These are phyloP conservation scores for Ceyx erithaca DNA, from an alignment of 2,797 vertebrate species.

Conservation along the genomic window DNA sequence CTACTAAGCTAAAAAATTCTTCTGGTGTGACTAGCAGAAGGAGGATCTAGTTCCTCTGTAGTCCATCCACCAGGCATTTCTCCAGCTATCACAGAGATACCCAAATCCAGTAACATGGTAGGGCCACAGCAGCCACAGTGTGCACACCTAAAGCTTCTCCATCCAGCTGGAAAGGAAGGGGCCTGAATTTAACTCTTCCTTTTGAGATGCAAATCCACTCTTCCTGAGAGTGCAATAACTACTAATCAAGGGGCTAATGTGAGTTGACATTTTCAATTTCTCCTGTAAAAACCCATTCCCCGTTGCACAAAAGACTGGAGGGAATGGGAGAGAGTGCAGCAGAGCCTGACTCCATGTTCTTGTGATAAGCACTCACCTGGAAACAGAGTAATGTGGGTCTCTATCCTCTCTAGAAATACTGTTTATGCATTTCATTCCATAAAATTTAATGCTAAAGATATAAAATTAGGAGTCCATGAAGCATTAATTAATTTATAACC, in stretches of 20 bases:
- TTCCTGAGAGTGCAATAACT: slow-evolving; percentile 45
- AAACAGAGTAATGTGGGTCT: slow-evolving; percentile 47
- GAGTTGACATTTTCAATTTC: slow-evolving; percentile 67
- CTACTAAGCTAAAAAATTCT: neutral
- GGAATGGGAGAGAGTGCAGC: neutral
- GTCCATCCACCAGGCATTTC: neutral
- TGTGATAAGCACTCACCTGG: slow-evolving; percentile 39
- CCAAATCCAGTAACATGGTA: neutral
- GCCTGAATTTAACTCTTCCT: neutral
- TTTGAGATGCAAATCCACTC: slow-evolving; percentile 43
- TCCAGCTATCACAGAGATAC: neutral
- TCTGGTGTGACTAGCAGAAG: neutral
- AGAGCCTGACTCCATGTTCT: slow-evolving; percentile 46
- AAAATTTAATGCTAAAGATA: slow-evolving; percentile 47
- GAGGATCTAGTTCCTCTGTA: neutral
- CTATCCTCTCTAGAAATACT: slow-evolving; percentile 26
- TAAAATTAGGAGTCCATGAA: slow-evolving; percentile 54
- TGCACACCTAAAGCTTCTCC: neutral
- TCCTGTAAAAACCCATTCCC: slow-evolving; percentile 52
- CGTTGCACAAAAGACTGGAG: slow-evolving; percentile 9
- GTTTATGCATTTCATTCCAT: slow-evolving; percentile 54
- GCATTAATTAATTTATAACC: slow-evolving; percentile 58
- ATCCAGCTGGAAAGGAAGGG: neutral
- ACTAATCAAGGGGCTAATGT: slow-evolving; percentile 56
- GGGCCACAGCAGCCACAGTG: neutral